These are phyloP conservation scores for Acrocephalus kingi DNA, from an alignment of 2,113 vertebrate genomes.

Conservation along the genomic window DNA sequence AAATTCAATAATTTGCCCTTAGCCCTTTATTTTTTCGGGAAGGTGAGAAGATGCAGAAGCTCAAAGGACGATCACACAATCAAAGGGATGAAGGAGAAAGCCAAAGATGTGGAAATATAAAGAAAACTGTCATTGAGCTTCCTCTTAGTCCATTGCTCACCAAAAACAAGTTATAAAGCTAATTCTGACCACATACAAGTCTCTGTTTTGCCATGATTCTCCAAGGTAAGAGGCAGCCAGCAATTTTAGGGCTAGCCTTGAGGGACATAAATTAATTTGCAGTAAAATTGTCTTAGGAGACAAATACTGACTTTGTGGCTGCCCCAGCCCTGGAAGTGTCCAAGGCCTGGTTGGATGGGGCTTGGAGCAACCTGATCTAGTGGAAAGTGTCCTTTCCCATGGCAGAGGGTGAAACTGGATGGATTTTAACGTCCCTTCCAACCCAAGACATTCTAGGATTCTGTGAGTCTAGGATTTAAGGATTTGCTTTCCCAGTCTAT, in stretches of 20 bases:
- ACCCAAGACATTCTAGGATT: background rate
- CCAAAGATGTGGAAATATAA: background rate
- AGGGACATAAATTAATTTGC: background rate
- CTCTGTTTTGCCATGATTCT: background rate
- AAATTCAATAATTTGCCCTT: background rate
- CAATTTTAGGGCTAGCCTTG: background rate
- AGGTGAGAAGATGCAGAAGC: background rate
- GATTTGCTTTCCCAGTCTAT: background rate
- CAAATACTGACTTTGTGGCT: background rate
- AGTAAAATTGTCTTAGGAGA: background rate
- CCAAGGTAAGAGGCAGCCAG: background rate
- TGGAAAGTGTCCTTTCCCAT: background rate
- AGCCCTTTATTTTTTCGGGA: background rate
- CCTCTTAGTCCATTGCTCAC: accelerated
- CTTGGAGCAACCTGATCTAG: background rate
- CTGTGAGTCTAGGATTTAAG: background rate
- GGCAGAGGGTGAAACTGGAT: too few relatives aligned
- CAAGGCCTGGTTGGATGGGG: too few relatives aligned
- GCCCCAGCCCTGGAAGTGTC: background rate
- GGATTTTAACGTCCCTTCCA: background rate
- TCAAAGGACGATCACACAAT: accelerated
- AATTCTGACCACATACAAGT: background rate
- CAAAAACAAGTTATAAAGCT: background rate
- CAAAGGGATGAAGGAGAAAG: background rate
- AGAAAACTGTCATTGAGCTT: background rate